phyloP scores from a whole-genome alignment of 2,797 vertebrate genomes.

The Vespertilio murinus region DNA sequence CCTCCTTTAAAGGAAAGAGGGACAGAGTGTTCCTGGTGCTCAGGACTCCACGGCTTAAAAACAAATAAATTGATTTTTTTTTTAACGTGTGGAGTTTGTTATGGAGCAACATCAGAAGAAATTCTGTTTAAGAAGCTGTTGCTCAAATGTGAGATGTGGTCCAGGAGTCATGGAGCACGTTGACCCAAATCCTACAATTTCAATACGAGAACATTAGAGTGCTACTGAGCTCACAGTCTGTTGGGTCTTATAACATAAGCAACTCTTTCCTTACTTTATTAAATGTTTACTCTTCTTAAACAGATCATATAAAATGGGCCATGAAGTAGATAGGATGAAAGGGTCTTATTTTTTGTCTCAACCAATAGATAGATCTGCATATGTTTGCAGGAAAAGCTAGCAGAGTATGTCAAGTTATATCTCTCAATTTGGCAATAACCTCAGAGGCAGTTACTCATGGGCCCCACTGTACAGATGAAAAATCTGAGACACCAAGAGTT shows the following conservation, averaged over 20 bases:
- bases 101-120: background rate
- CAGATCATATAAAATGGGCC: background rate
- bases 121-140: background rate
- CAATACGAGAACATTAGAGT: background rate
- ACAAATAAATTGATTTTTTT: too few relatives aligned
- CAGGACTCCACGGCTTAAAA: background rate
- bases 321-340: background rate
- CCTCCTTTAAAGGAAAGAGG: background rate
- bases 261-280: background rate
- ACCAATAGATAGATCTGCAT: too few relatives aligned
- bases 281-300: background rate
- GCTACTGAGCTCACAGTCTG: background rate
- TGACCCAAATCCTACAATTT: background rate
- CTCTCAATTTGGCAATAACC: background rate
- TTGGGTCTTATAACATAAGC: background rate
- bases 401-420: accelerated
- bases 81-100: background rate
- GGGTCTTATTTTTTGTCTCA: background rate
- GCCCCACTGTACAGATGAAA: background rate
- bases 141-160: background rate
- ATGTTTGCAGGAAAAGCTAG: background rate
- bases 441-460: too few relatives aligned
- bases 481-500: background rate
- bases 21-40: background rate
- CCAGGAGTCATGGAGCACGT: background rate